phyloP scores from a whole-genome alignment of 1,140 invertebrate genomes.

The Tribolium castaneum region DNA sequence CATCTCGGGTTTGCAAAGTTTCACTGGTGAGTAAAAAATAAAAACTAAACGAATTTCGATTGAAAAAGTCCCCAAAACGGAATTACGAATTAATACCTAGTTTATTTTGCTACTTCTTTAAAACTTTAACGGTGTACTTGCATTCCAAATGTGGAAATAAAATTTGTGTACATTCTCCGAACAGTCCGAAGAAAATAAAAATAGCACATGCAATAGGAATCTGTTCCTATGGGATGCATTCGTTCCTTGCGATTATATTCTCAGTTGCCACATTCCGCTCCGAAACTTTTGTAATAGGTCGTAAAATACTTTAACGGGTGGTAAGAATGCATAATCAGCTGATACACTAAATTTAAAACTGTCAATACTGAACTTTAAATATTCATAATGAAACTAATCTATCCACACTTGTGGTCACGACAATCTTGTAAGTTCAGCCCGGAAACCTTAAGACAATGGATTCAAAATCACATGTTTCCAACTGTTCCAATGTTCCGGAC shows the following conservation, averaged over 20 bases:
- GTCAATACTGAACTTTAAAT: too few relatives aligned
- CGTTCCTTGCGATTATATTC: slow-evolving; percentile 9
- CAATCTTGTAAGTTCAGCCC: too few relatives aligned
- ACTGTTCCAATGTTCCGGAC: neutral
- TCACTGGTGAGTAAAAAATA: too few relatives aligned
- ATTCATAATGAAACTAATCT: too few relatives aligned
- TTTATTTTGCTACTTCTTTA: neutral
- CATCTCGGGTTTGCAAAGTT: too few relatives aligned
- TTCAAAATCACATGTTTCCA: neutral
- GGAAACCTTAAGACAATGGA: too few relatives aligned
- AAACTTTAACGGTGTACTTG: neutral
- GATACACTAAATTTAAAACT: too few relatives aligned
- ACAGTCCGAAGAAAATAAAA: neutral
- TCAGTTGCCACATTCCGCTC: neutral
- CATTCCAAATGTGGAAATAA: neutral
- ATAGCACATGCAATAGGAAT: neutral
- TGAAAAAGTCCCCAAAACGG: too few relatives aligned
- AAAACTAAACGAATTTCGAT: too few relatives aligned
- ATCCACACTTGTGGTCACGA: too few relatives aligned
- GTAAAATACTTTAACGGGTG: neutral
- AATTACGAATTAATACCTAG: neutral
- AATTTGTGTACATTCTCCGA: neutral
- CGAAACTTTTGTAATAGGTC: neutral
- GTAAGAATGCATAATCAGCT: neutral
- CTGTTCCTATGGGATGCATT: neutral